phyloP scores from a whole-genome alignment of 2,797 vertebrate species.

The Australoheros facetus region DNA sequence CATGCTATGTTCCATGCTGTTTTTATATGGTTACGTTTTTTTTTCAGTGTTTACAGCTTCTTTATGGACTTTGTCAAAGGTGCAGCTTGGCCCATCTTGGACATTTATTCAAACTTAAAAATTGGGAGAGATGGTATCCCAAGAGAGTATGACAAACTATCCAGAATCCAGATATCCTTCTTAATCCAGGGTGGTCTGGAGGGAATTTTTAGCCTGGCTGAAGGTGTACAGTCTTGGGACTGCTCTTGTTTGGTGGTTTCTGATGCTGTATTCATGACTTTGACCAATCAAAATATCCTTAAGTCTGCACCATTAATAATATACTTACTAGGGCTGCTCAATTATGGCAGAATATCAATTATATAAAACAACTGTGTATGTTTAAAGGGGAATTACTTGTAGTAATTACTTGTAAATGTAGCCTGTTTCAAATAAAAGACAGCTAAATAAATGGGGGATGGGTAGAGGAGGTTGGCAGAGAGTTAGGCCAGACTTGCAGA shows the following conservation, averaged over 20 bases:
- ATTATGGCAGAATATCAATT: fast-evolving
- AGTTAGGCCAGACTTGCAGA: neutral
- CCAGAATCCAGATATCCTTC: neutral
- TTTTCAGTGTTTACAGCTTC: too few relatives aligned
- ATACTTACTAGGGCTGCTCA: neutral
- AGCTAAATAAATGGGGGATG: neutral
- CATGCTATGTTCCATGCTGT: too few relatives aligned
- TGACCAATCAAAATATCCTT: neutral
- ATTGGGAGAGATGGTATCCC: neutral
- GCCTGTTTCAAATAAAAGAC: neutral
- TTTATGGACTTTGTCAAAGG: neutral
- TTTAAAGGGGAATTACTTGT: neutral
- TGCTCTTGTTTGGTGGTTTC: neutral
- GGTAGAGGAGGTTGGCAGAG: neutral
- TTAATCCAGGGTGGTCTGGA: neutral
- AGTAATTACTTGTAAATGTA: neutral
- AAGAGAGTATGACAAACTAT: neutral
- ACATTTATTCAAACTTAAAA: neutral
- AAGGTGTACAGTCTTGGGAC: neutral
- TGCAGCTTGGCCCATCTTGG: too few relatives aligned
- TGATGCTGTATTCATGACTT: neutral
- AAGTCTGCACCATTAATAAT: neutral
- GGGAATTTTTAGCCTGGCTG: neutral
- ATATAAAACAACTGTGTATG: neutral
- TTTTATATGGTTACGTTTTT: too few relatives aligned